Evolutionary conservation across 1,140 invertebrate species (phyloP), one percentile per base, ranked within the genome.

Genomic region (Panulirus ornatus): DNA sequence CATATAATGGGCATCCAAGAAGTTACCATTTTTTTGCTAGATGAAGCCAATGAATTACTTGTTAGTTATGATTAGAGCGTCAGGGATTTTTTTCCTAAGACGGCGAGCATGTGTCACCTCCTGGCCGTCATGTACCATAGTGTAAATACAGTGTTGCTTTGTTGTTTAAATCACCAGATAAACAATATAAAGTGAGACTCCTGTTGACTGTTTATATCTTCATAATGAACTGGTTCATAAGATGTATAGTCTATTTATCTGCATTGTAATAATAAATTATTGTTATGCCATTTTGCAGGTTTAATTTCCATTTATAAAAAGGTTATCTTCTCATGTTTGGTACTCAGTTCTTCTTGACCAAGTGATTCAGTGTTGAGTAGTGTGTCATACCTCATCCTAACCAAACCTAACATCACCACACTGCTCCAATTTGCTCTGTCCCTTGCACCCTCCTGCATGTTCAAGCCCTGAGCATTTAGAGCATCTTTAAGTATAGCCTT

Each of bases 191-290:
- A 47, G 19, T 27, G 40, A 40, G 27, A 47, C 38, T 44, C 36
- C 11, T 73, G 38, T 84, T 73, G 63, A 71, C 44, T 71, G 22
- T 84, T 84, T 63, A 34, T 63, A 36, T 82, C 42, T 84, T 78
- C 44, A 66, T 44, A 84, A 27, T 84, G 42, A 34, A 70, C 19
- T 34, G 6, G 63, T 71, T 71, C 66, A 84, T 70, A 19, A 66
- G 38, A 70, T 84, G 82, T 70, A 84, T 71, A 81, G 78, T 81
- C 51, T 81, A 81, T 81, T 81, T 81, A 81, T 81, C 47, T 14
- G 36, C 11, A 30, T 54, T 78, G 38, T 78, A 44, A 75, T 73
- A 73, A 73, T 44, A 75, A 75, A 75, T 14, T 75, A 75, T 44
- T 75, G 36, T 75, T 75, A 40, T n/a, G 22, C 6, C n/a, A 19